These are phyloP conservation scores for Adrianichthys oophorus DNA, from an alignment of 2,797 vertebrate species.

Conservation along the genomic window DNA sequence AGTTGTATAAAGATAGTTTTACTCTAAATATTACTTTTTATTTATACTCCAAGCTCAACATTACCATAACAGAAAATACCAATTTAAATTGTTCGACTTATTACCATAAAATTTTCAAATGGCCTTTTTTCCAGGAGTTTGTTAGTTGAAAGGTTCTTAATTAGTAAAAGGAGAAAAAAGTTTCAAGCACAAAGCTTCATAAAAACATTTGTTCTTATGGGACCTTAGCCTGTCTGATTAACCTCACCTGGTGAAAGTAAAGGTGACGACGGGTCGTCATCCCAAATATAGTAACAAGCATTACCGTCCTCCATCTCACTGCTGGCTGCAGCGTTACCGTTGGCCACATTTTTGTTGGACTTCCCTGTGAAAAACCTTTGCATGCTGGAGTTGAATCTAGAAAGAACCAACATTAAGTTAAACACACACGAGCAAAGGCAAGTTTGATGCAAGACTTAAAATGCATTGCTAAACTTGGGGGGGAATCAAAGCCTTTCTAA, in stretches of 20 bases:
- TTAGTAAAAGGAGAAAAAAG: conserved; percentile 11
- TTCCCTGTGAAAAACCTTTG: conserved; percentile 87
- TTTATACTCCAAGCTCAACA: background rate
- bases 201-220: conserved; percentile 4
- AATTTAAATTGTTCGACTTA: background rate
- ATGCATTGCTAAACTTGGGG: background rate
- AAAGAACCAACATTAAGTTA: conserved; percentile 1
- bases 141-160: conserved; percentile 19
- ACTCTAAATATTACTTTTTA: conserved; percentile 4
- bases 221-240: conserved; percentile 91
- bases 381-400: conserved; percentile 90
- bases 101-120: no score
- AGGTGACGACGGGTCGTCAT: conserved; percentile 86
- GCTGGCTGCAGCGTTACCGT: conserved; percentile 87
- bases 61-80: background rate
- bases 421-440: background rate
- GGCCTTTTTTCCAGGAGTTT: background rate
- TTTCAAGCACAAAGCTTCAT: conserved; percentile 41
- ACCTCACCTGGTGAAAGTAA: conserved; percentile 91
- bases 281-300: conserved; percentile 83
- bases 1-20: background rate
- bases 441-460: background rate
- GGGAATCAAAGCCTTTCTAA: no score
- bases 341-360: conserved; percentile 85
- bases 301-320: conserved; percentile 98